Evolutionary conservation across 2,888 invertebrate genomes (phyloP).

Genomic region (Electrophaes corylata): DNA sequence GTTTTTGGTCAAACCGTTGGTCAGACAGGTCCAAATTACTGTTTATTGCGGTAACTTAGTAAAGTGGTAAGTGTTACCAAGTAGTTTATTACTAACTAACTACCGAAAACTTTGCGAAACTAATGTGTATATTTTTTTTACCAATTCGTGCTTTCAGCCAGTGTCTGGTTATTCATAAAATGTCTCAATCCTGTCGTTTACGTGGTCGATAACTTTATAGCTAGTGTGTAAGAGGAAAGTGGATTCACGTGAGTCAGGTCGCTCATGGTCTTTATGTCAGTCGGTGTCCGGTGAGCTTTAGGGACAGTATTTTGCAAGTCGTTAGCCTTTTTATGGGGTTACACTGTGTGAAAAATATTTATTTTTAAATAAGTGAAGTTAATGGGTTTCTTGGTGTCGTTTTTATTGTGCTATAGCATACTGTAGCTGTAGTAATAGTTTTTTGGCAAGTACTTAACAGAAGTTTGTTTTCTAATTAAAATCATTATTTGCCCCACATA

Average conservation of each 20-base stretch:
- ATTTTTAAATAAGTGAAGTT: not conserved
- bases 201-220: conserved; percentile 48
- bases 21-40: too few relatives aligned
- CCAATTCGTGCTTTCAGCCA: not conserved
- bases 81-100: too few relatives aligned
- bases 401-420: not conserved
- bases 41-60: too few relatives aligned
- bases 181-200: conserved; percentile 44
- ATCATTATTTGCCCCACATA: too few relatives aligned
- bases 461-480: too few relatives aligned
- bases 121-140: too few relatives aligned
- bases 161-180: conserved; percentile 2
- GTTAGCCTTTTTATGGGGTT: not conserved
- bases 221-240: conserved; percentile 63
- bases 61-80: too few relatives aligned
- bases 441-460: too few relatives aligned
- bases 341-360: conserved; percentile 1
- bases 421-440: too few relatives aligned
- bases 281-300: conserved; percentile 33
- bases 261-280: conserved; percentile 49
- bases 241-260: conserved; percentile 49
- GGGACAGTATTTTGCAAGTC: conserved; percentile 12
- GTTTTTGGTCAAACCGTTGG: too few relatives aligned
- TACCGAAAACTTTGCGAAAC: too few relatives aligned
- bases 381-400: not conserved